Evolutionary conservation across 2,113 vertebrate species (phyloP).

Genomic region (Antechinus flavipes): DNA sequence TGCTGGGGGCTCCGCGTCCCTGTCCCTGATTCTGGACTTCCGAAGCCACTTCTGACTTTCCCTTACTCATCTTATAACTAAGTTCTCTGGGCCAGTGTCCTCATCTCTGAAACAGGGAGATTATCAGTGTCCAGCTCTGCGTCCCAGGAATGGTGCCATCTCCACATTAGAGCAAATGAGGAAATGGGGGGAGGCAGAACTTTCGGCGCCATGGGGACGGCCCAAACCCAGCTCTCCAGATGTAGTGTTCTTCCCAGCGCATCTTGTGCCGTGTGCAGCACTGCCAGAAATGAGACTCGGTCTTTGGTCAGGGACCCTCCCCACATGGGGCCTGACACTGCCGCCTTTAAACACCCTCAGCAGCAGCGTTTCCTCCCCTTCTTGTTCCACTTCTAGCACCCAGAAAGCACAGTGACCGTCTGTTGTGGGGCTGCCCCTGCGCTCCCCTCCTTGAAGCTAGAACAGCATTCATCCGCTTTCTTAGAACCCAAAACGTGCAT

Average conservation of each 20-base stretch:
- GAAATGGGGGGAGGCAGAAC: no score
- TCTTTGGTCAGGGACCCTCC: neutral
- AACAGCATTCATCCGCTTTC: constrained; percentile 30
- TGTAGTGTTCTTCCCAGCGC: neutral
- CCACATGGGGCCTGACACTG: neutral
- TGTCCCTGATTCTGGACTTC: neutral
- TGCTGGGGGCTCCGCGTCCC: no score
- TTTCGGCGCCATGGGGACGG: no score
- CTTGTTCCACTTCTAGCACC: neutral
- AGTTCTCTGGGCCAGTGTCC: neutral
- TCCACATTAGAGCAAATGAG: no score
- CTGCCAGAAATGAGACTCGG: neutral
- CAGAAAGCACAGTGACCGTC: neutral
- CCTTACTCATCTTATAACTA: neutral
- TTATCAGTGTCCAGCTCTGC: accelerated
- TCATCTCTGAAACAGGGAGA: neutral
- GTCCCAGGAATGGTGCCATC: neutral
- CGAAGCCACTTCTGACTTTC: neutral
- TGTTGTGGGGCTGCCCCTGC: neutral
- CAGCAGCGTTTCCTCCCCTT: neutral
- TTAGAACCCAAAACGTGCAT: constrained; percentile 22
- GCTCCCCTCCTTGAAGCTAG: constrained; percentile 14
- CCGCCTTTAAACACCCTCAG: constrained; percentile 1
- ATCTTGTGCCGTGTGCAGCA: neutral
- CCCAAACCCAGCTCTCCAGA: no score